Conservation (phyloP, 1,140 invertebrate species). For the Forficula auricularia region DNA sequence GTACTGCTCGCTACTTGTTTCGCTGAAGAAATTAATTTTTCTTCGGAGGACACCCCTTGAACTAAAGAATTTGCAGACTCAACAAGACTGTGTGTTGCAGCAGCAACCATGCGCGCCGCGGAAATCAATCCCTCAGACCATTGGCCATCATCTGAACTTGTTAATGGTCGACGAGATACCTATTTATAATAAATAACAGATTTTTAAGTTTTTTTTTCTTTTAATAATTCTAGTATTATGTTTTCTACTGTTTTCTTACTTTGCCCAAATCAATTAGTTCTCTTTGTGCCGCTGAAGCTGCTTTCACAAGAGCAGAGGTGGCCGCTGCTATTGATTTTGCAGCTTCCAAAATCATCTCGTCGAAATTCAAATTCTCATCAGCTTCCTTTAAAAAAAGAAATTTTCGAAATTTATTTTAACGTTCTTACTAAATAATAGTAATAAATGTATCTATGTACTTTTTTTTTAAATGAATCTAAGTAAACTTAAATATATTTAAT, state of each 20-base stretch:
- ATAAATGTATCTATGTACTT: not conserved
- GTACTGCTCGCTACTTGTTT: conserved; percentile 95
- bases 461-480: conserved; percentile 10
- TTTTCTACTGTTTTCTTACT: conserved; percentile 19
- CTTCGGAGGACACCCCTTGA: conserved; percentile 84
- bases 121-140: conserved; percentile 97
- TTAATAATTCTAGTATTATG: not conserved
- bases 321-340: conserved; percentile 95
- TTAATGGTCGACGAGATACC: conserved; percentile 58
- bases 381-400: conserved; percentile 46
- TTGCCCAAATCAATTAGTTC: conserved; percentile 72
- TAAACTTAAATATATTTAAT: not conserved
- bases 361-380: conserved; percentile 88
- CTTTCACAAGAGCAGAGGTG: conserved; percentile 87
- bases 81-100: conserved; percentile 90
- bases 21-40: conserved; percentile 88
- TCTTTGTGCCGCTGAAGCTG: conserved; percentile 85
- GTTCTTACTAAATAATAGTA: too few species aligned
- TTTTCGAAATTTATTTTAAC: too few species aligned
- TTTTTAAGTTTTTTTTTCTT: not conserved
- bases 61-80: conserved; percentile 94
- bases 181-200: conserved; percentile 24
- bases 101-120: conserved; percentile 85
- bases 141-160: conserved; percentile 86
- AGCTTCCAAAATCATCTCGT: conserved; percentile 96